phyloP scores from a whole-genome alignment of 2,113 vertebrate species.

The Dromaius novaehollandiae region DNA sequence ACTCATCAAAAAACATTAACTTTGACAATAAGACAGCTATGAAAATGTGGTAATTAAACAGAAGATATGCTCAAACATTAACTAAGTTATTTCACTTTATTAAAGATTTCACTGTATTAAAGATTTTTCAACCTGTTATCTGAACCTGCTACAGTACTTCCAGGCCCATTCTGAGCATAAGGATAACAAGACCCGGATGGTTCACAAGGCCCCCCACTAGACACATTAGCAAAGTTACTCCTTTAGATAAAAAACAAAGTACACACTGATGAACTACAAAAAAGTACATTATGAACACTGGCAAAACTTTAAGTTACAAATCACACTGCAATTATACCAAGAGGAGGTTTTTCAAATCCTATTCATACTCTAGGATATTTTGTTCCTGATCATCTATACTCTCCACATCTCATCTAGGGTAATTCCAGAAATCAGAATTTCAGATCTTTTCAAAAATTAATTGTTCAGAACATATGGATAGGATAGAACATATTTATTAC shows the following conservation, averaged over 20 bases:
- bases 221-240: neutral
- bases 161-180: neutral
- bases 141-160: neutral
- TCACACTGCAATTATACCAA: neutral
- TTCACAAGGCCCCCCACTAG: neutral
- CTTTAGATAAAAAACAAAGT: neutral
- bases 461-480: neutral
- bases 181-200: neutral
- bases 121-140: neutral
- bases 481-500: neutral
- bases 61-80: neutral
- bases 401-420: neutral
- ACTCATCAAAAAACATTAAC: neutral
- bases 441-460: neutral
- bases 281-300: neutral
- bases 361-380: neutral
- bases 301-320: neutral
- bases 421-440: neutral
- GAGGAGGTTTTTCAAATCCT: neutral
- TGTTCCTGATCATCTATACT: neutral
- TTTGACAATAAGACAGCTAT: neutral
- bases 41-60: neutral
- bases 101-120: too few species aligned
- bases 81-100: neutral
- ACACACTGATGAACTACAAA: neutral